phyloP scores from a whole-genome alignment of 1,140 invertebrate species.

The Stegodyphus dumicola region DNA sequence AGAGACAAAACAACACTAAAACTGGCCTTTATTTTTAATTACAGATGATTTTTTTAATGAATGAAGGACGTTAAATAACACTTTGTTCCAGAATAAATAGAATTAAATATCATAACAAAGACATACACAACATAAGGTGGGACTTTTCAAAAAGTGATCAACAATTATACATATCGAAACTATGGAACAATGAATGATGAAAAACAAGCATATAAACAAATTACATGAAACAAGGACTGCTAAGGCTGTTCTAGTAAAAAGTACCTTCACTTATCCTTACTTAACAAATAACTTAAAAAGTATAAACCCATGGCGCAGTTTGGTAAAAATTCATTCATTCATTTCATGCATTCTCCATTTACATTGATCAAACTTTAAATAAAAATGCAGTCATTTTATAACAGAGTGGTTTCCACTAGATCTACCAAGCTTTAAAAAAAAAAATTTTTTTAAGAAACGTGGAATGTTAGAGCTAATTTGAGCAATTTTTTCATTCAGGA shows the following conservation, averaged over 20 bases:
- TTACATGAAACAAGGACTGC: conserved; percentile 29
- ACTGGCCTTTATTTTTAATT: conserved; percentile 62
- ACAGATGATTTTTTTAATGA: conserved; percentile 45
- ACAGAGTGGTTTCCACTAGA: no score
- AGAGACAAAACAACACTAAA: conserved; percentile 51
- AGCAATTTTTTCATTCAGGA: neutral
- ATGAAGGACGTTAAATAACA: conserved; percentile 57
- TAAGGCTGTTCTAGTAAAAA: conserved; percentile 6
- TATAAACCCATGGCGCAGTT: no score
- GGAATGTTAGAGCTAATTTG: conserved; percentile 17
- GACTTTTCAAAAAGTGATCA: conserved; percentile 57
- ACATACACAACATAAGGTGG: conserved; percentile 59
- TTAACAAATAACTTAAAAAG: neutral
- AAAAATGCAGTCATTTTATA: neutral
- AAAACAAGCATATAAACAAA: conserved; percentile 54
- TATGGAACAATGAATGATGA: conserved; percentile 49
- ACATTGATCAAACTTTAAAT: neutral
- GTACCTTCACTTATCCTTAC: neutral
- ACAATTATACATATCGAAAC: conserved; percentile 52
- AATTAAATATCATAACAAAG: conserved; percentile 62
- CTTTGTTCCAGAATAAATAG: conserved; percentile 61
- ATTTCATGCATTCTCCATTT: neutral
- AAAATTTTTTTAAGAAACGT: conserved; percentile 3
- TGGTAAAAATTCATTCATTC: neutral
- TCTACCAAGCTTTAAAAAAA: neutral